Percentiles rank a stretch among this genome's conserved stretches.
phyloP scores from a whole-genome alignment of 2,888 invertebrate genomes.

The Subacronicta megacephala region DNA sequence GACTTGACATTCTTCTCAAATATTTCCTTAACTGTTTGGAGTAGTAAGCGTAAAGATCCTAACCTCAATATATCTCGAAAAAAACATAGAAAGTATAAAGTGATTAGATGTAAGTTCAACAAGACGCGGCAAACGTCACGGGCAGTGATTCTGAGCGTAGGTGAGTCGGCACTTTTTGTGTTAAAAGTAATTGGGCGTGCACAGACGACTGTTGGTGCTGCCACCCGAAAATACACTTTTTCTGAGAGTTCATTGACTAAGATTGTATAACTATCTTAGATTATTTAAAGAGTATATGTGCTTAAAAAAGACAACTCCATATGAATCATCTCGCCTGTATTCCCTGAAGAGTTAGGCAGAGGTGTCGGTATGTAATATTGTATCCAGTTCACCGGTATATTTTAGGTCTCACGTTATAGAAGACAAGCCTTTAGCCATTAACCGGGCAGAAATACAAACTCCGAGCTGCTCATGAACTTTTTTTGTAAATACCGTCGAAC shows the following conservation, averaged over 20 bases:
- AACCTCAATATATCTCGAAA: slow-evolving; percentile 11
- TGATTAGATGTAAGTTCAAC: slow-evolving; percentile 27
- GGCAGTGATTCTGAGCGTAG: slow-evolving; percentile 51
- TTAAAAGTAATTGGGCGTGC: slow-evolving; percentile 58
- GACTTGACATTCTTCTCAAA: too few relatives aligned
- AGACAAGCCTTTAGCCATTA: too few relatives aligned
- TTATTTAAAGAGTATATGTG: not conserved
- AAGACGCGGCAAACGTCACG: slow-evolving; percentile 51
- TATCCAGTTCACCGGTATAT: too few relatives aligned
- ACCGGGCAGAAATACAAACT: too few relatives aligned
- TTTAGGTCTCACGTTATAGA: too few relatives aligned
- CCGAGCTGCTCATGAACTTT: too few relatives aligned
- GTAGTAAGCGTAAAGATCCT: slow-evolving; percentile 4
- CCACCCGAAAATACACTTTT: slow-evolving; percentile 33
- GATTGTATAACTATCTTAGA: not conserved
- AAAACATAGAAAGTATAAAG: slow-evolving; percentile 47
- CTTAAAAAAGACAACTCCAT: too few relatives aligned
- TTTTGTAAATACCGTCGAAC: too few relatives aligned
- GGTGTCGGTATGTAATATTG: too few relatives aligned
- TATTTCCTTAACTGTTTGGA: too few relatives aligned
- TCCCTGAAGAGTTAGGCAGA: too few relatives aligned
- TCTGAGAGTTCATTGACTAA: slow-evolving; percentile 52
- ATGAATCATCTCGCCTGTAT: too few relatives aligned
- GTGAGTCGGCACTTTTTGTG: slow-evolving; percentile 61
- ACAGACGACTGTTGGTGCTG: slow-evolving; percentile 40